Evolutionary conservation across 1,140 invertebrate genomes (phyloP), one percentile per base, ranked within the genome.

Genomic region (Papilio aristodemus): DNA sequence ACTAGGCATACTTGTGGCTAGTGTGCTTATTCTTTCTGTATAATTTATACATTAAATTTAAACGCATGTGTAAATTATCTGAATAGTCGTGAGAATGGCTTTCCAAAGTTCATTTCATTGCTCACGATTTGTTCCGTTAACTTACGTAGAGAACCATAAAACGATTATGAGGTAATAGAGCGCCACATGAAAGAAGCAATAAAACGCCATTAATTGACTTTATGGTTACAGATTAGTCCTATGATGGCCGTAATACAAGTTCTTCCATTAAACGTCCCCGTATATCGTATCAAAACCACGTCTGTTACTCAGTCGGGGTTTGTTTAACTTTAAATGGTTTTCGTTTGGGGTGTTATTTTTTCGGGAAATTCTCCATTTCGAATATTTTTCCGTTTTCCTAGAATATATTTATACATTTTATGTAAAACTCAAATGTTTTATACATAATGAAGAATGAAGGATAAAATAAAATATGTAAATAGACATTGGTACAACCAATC

Each of bases 121-220:
- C 59, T 32, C 59, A 37, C 59, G 59, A 62, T 62, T 62, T 19
- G 59, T 62, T 62, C 59, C 59, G n/a, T 39, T 38, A 38, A 32
- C 27, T 32, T 36, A 39, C 9, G 27, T 1, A 11, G 32, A 39
- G 59, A 38, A n/a, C 59, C 17, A 62, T 62, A 62, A 62, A 62
- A 62, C 59, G 59, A 62, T 62, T 62, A 62, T 62, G 59, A 62
- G 32, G 32, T 62, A 62, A 62, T 62, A 38, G 59, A 62, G 59
- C 59, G 57, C 27, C 13, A 19, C 59, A 62, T 62, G 27, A 37
- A 62, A 62, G 59, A 62, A 62, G 59, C 59, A 62, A 62, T 62
- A 62, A 62, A 62, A 62, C n/a, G 59, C 3, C 10, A 62, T 37
- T 62, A 38, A 59, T 62, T 62, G 32, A 62, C 59, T 62, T 62